Percentiles rank a stretch among this genome's conserved stretches.
Conservation (phyloP, 2,113 vertebrate species). For the Varanus komodoensis region DNA sequence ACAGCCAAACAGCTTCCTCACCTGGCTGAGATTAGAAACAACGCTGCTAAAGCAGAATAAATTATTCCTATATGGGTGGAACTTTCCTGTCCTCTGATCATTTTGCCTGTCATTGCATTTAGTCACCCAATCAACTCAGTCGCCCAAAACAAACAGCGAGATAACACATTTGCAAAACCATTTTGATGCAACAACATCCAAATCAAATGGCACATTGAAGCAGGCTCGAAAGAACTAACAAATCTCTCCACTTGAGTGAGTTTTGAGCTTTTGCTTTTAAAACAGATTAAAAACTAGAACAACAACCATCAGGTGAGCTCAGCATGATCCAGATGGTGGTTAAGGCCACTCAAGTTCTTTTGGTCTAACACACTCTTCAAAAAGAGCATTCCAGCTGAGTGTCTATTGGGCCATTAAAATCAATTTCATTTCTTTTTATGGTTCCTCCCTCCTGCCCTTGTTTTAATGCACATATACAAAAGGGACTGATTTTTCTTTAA, state of each 20-base stretch:
- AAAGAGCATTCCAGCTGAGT: conserved; percentile 75
- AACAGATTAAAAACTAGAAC: conserved; percentile 64
- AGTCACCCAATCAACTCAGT: neutral
- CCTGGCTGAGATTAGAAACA: conserved; percentile 28
- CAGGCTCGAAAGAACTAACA: conserved; percentile 56
- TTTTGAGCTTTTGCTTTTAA: conserved; percentile 15
- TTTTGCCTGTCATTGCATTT: neutral
- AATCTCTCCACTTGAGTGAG: conserved; percentile 46
- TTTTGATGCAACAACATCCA: conserved; percentile 40
- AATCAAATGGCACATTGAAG: neutral
- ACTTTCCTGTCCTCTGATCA: neutral
- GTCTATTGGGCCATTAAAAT: conserved; percentile 64
- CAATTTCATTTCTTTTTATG: conserved; percentile 65
- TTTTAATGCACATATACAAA: conserved; percentile 49
- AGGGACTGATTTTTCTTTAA: conserved; percentile 63
- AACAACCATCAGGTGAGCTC: conserved; percentile 64
- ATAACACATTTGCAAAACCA: neutral
- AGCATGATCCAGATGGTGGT: conserved; percentile 66
- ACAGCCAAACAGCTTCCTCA: conserved; percentile 8
- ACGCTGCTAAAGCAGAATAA: conserved; percentile 7
- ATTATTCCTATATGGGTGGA: conserved; percentile 21
- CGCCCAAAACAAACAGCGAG: conserved; percentile 1
- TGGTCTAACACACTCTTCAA: conserved; percentile 67
- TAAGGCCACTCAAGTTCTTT: conserved; percentile 73
- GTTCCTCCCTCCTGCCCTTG: conserved; percentile 19